Conservation (phyloP, 1,140 invertebrate species). For the Drosophila fuyamai region DNA sequence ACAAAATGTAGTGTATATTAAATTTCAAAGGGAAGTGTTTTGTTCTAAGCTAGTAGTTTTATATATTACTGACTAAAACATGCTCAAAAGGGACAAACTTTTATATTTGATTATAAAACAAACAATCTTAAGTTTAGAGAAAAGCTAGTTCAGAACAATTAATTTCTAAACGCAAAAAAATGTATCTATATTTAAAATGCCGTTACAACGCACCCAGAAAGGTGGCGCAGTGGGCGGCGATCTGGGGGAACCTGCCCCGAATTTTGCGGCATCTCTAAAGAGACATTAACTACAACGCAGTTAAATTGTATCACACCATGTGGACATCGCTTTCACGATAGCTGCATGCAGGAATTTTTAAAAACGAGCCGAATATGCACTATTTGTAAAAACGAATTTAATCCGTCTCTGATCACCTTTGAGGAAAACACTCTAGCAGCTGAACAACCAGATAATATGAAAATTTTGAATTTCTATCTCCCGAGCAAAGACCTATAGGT, state of each 20-base stretch:
- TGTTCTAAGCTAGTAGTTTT: neutral
- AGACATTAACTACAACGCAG: too few relatives aligned
- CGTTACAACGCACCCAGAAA: too few relatives aligned
- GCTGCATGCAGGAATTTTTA: neutral
- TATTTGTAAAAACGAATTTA: slow-evolving; percentile 4
- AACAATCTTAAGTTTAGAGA: too few relatives aligned
- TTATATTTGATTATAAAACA: slow-evolving; percentile 1
- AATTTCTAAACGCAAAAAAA: too few relatives aligned
- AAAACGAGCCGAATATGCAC: neutral
- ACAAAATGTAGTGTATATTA: neutral
- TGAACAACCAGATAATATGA: neutral
- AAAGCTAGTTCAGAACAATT: too few relatives aligned
- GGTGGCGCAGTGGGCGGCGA: too few relatives aligned
- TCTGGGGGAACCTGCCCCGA: too few relatives aligned
- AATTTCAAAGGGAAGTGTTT: neutral
- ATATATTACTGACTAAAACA: slow-evolving; percentile 1
- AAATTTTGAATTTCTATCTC: neutral
- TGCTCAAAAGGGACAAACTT: slow-evolving; percentile 2
- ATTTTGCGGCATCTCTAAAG: too few relatives aligned
- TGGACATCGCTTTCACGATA: neutral
- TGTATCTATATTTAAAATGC: too few relatives aligned
- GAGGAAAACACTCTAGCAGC: neutral
- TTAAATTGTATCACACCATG: too few relatives aligned
- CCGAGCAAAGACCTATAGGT: neutral
- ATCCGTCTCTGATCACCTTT: neutral